Evolutionary conservation across 2,888 invertebrate genomes (phyloP), one percentile per base, ranked within the genome.

Genomic region (Metalampra italica): DNA sequence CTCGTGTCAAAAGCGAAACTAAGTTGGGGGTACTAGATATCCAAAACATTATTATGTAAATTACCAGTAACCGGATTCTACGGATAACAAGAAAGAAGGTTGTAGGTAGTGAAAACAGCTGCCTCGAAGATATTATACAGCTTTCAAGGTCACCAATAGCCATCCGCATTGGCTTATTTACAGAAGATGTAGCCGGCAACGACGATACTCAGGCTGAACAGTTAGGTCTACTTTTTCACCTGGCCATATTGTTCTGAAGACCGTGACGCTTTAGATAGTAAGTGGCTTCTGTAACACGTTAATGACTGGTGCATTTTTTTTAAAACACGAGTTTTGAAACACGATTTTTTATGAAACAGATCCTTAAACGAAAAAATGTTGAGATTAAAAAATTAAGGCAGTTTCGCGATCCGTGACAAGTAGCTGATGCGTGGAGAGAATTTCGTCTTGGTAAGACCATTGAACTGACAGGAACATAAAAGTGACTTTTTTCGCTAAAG

Each of bases 201-300:
- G 67, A 65, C 77, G 75, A 74, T 70, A 64, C 57, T 70, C 59
- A 62, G 57, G 62, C 62, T 61, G 60, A 70, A 81, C 84, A 78
- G 85, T 84, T 79, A 83, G 82, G 64, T 77, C 82, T 66, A 82
- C 77, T 82, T 84, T 78, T 75, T 64, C 71, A 68, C 59, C 64
- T 67, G 72, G 70, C 64, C 67, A 75, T 64, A 63, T 65, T 62
- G 67, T 62, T 66, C 65, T 59, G 57, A 68, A 64, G 53, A 57
- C 60, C 75, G 73, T 73, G 68, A 74, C 71, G 67, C 46, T 52
- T 50, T 51, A 59, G 60, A 60, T 39, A 13, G 32, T n/a, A 22
- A 36, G 36, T 47, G 51, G 50, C 40, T 56, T 59, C 55, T 59
- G 56, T 52, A 61, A 52, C 62, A 64, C 54, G 46, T 58, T 62